Evolutionary conservation across 2,888 invertebrate genomes (phyloP).

Genomic region (Diadegma fenestrale): DNA sequence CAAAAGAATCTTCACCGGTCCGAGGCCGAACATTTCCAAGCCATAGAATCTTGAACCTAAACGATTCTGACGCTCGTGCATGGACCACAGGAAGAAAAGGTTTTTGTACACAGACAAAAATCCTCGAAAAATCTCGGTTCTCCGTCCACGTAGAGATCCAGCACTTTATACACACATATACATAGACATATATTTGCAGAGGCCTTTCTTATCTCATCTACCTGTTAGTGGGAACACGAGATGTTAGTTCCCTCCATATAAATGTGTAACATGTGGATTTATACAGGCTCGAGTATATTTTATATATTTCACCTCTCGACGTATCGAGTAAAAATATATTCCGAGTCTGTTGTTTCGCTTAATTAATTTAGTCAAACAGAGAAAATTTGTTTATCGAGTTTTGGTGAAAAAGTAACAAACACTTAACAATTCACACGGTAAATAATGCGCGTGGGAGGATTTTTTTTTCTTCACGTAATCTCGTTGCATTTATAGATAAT

Average conservation of each 20-base stretch:
- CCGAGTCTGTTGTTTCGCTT: not conserved
- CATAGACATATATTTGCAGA: slow-evolving; percentile 51
- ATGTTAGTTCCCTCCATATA: slow-evolving; percentile 36
- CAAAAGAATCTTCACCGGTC: not conserved
- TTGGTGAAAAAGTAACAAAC: not conserved
- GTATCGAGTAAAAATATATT: not conserved
- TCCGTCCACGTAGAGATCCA: slow-evolving; percentile 1
- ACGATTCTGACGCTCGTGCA: slow-evolving; percentile 50
- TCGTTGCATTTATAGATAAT: not conserved
- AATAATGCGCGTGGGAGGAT: not conserved
- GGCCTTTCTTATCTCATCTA: slow-evolving; percentile 64
- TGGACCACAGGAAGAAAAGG: slow-evolving; percentile 32
- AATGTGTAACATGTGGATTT: slow-evolving; percentile 45
- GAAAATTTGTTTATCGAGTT: not conserved
- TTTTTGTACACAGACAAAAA: slow-evolving; percentile 57
- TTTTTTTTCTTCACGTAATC: not conserved
- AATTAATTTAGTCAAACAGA: not conserved
- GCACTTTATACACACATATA: not conserved
- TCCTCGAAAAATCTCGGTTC: slow-evolving; percentile 15
- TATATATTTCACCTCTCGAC: not conserved
- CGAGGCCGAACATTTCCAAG: slow-evolving; percentile 40
- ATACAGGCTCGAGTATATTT: not conserved
- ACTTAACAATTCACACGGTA: not conserved
- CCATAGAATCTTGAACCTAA: slow-evolving; percentile 61
- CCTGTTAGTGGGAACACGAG: slow-evolving; percentile 60